Conservation (phyloP, 1,140 invertebrate genomes). For the Microplitis mediator region DNA sequence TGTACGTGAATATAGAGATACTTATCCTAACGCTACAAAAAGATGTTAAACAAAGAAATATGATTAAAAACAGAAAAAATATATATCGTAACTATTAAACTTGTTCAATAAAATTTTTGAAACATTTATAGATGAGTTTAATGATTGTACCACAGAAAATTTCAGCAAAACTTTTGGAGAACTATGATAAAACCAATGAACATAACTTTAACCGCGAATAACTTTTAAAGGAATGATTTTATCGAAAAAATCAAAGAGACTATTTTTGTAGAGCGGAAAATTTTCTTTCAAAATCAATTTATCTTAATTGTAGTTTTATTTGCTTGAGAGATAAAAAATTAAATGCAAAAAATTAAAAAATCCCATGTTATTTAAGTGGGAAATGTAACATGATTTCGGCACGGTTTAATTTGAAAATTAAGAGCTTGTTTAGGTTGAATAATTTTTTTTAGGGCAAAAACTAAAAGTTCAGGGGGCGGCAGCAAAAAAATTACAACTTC, state of each 20-base stretch:
- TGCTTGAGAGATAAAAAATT: not conserved
- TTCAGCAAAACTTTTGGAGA: too few species aligned
- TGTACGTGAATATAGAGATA: not conserved
- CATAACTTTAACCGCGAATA: not conserved
- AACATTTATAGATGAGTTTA: too few species aligned
- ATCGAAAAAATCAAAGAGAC: not conserved
- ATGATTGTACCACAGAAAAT: too few species aligned
- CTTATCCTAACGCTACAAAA: conserved; percentile 17
- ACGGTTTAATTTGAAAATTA: not conserved
- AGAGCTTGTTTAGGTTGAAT: conserved; percentile 1
- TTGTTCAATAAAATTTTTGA: too few species aligned
- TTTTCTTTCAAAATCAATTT: not conserved
- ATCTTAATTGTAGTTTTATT: not conserved
- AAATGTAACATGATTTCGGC: not conserved
- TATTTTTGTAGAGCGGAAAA: not conserved
- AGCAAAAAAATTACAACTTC: not conserved
- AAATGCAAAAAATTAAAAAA: not conserved
- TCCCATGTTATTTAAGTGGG: not conserved
- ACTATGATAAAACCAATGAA: not conserved
- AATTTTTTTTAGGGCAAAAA: not conserved
- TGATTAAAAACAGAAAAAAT: conserved; percentile 14
- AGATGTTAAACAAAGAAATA: not conserved
- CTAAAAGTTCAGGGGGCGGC: not conserved
- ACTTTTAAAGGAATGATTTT: not conserved
- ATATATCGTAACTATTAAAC: not conserved